phyloP scores from a whole-genome alignment of 2,888 invertebrate species.

The Aromia moschata region DNA sequence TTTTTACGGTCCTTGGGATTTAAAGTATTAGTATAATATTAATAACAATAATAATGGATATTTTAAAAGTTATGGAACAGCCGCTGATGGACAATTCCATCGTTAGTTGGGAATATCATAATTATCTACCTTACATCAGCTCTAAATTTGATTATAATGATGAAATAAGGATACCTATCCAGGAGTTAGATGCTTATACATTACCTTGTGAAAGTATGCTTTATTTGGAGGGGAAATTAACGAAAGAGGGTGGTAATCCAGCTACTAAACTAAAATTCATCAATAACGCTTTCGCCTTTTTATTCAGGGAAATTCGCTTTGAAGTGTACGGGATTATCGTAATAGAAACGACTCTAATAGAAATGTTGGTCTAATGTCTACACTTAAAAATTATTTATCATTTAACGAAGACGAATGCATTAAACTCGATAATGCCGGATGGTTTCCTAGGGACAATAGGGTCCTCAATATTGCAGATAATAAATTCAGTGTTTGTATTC shows the following conservation, averaged over 20 bases:
- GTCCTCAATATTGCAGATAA: background rate
- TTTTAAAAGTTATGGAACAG: background rate
- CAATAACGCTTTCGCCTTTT: background rate
- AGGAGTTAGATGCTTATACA: slow-evolving; percentile 3
- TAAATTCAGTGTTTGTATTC: background rate
- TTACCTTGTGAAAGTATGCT: slow-evolving; percentile 1
- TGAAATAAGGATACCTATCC: slow-evolving; percentile 10
- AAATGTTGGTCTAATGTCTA: background rate
- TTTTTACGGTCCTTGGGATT: background rate
- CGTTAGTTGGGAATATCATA: background rate
- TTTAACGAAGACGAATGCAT: background rate
- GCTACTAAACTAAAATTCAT: background rate
- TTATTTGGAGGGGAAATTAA: background rate
- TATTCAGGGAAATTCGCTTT: background rate
- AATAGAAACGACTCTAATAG: background rate
- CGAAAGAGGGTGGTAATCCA: background rate
- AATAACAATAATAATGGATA: too few species aligned
- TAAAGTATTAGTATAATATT: background rate
- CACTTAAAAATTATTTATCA: background rate
- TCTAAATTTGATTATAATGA: background rate
- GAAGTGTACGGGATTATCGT: background rate
- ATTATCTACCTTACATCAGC: background rate
- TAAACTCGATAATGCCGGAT: background rate
- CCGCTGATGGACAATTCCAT: background rate
- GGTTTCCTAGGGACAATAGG: background rate